phyloP scores from a whole-genome alignment of 1,140 invertebrate genomes.

The Eriocheir sinensis region DNA sequence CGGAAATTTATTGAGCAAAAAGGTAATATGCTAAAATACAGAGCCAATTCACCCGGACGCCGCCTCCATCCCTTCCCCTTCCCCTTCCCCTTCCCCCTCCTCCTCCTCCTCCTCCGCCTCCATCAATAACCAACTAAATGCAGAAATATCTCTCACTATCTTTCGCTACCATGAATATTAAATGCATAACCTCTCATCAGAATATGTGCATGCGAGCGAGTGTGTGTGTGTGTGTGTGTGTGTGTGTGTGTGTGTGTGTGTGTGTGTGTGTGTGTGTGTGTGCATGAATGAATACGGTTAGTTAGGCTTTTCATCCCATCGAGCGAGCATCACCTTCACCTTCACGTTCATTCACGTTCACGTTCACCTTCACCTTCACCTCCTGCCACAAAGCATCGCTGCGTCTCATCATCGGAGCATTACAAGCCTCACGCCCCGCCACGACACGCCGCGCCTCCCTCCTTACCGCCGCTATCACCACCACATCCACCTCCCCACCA shows the following conservation, averaged over 20 bases:
- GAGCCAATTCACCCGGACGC: background rate
- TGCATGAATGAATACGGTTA: background rate
- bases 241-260: conserved; percentile 5
- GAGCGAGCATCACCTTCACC: too few species aligned
- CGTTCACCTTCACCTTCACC: too few species aligned
- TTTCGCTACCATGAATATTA: background rate
- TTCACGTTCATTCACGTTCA: too few species aligned
- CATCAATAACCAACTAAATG: background rate
- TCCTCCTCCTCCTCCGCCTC: background rate
- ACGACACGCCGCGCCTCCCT: too few species aligned
- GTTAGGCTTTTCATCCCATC: too few species aligned
- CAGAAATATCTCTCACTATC: background rate
- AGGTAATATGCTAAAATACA: background rate
- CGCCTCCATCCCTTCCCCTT: background rate
- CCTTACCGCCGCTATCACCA: too few species aligned
- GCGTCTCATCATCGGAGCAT: too few species aligned
- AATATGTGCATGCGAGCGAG: background rate
- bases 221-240: background rate
- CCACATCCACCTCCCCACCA: too few species aligned
- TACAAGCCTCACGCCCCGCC: too few species aligned
- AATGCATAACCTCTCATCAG: background rate
- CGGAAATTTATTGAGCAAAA: background rate
- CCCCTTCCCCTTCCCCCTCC: too few species aligned
- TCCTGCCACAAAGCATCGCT: too few species aligned
- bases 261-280: background rate